Conservation (phyloP, 2,888 invertebrate genomes). For the Galerucella calmariensis region DNA sequence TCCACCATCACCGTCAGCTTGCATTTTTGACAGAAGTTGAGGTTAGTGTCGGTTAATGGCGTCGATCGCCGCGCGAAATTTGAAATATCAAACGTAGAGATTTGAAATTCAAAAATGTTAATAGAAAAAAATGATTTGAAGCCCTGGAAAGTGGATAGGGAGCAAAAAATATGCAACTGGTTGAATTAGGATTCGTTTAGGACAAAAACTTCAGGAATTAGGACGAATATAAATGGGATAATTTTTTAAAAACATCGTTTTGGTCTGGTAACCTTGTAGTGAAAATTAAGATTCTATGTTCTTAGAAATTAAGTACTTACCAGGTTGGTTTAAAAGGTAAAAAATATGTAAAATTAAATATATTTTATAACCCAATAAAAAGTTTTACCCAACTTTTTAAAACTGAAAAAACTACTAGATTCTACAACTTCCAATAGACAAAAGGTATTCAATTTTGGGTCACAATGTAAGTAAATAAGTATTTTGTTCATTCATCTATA, state of each 20-base stretch:
- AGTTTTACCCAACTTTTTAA: conserved; percentile 4
- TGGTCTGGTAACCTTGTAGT: background rate
- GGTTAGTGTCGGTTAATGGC: conserved; percentile 41
- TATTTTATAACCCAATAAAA: background rate
- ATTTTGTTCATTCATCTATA: background rate
- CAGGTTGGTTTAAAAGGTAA: background rate
- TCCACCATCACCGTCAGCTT: conserved; percentile 36
- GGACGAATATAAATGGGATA: too few species aligned
- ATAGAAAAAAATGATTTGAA: background rate
- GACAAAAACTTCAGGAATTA: too few species aligned
- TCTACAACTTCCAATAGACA: background rate
- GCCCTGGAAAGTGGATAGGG: background rate
- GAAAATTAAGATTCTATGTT: background rate
- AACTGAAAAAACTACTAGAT: background rate
- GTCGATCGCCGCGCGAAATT: conserved; percentile 38
- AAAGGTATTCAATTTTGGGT: background rate
- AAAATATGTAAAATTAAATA: background rate
- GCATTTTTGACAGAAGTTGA: conserved; percentile 44
- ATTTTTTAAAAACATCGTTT: background rate
- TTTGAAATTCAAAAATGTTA: background rate
- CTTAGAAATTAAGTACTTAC: background rate
- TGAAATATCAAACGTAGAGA: conserved; percentile 21
- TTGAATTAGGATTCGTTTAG: background rate
- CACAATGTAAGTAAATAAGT: background rate
- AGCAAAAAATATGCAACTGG: background rate